Percentiles rank a stretch among this genome's conserved stretches.
These are phyloP conservation scores for Arctopsyche grandis DNA, from an alignment of 1,140 invertebrate species.

Conservation along the genomic window DNA sequence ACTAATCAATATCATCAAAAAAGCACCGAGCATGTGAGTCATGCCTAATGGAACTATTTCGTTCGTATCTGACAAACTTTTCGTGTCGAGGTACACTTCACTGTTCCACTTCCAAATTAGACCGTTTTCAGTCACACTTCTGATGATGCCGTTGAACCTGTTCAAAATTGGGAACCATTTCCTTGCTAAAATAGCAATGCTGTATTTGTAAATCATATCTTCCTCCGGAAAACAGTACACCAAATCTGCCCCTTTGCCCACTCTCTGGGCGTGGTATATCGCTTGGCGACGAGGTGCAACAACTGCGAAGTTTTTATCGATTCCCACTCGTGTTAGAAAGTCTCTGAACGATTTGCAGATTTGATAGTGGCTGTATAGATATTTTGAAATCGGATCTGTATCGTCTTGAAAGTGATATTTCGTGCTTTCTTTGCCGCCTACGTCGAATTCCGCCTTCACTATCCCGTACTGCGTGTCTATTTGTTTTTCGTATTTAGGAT, in stretches of 20 bases:
- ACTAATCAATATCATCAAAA: slow-evolving; percentile 52
- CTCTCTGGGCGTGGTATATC: slow-evolving; percentile 61
- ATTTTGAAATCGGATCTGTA: slow-evolving; percentile 58
- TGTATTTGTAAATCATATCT: slow-evolving; percentile 64
- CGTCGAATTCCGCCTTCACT: slow-evolving; percentile 59
- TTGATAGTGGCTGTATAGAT: slow-evolving; percentile 64
- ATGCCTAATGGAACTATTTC: slow-evolving; percentile 60
- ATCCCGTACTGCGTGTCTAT: slow-evolving; percentile 62
- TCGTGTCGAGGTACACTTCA: slow-evolving; percentile 60
- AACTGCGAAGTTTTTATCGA: slow-evolving; percentile 61
- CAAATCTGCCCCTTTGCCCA: slow-evolving; percentile 60
- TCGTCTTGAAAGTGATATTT: slow-evolving; percentile 63
- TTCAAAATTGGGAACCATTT: slow-evolving; percentile 64
- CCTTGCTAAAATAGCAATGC: slow-evolving; percentile 60
- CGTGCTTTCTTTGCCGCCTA: slow-evolving; percentile 64
- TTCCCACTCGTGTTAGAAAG: slow-evolving; percentile 60
- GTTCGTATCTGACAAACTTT: slow-evolving; percentile 51
- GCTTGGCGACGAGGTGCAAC: slow-evolving; percentile 63
- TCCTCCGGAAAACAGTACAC: slow-evolving; percentile 63
- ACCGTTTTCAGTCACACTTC: slow-evolving; percentile 64
- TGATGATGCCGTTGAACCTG: slow-evolving; percentile 63
- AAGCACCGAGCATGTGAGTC: slow-evolving; percentile 63
- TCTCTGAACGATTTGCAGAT: slow-evolving; percentile 59
- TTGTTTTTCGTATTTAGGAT: slow-evolving; percentile 64
- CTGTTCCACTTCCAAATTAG: slow-evolving; percentile 65